These are phyloP conservation scores for Perodicticus potto DNA, from an alignment of 2,797 vertebrate genomes.

Conservation along the genomic window DNA sequence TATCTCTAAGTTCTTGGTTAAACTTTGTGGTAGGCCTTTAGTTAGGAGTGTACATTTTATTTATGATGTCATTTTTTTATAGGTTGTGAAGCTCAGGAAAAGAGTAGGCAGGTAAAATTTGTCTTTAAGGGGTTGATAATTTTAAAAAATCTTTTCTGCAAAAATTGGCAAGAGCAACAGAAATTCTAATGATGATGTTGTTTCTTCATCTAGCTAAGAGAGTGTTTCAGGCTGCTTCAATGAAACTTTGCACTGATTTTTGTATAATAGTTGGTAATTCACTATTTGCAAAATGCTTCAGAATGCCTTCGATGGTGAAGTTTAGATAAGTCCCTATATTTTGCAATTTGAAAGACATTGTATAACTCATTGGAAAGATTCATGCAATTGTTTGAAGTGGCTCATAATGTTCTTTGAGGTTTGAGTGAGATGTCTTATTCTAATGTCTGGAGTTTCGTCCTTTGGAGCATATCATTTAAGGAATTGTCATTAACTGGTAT, in stretches of 20 bases:
- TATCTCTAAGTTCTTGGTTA: slow-evolving; percentile 64
- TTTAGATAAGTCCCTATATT: slow-evolving; percentile 75
- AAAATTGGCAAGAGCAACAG: slow-evolving; percentile 28
- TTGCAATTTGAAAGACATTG: slow-evolving; percentile 78
- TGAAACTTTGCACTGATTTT: slow-evolving; percentile 80
- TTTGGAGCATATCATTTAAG: slow-evolving; percentile 59
- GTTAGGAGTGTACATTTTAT: slow-evolving; percentile 64
- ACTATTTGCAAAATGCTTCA: slow-evolving; percentile 75
- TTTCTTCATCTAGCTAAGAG: slow-evolving; percentile 77
- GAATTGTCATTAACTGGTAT: slow-evolving; percentile 75
- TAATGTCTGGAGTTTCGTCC: slow-evolving; percentile 73
- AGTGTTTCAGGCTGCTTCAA: slow-evolving; percentile 73
- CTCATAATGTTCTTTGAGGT: slow-evolving; percentile 78
- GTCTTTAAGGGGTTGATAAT: slow-evolving; percentile 64
- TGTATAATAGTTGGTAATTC: slow-evolving; percentile 76
- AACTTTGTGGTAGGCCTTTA: slow-evolving; percentile 66
- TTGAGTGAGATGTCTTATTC: slow-evolving; percentile 78
- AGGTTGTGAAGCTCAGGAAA: slow-evolving; percentile 79
- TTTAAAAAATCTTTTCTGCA: slow-evolving; percentile 51
- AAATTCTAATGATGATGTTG: slow-evolving; percentile 61
- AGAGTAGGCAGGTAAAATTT: slow-evolving; percentile 55
- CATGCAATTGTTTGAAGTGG: slow-evolving; percentile 77
- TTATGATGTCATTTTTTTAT: slow-evolving; percentile 61
- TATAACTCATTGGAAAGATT: slow-evolving; percentile 78
- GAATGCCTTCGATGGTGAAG: slow-evolving; percentile 68